These are phyloP conservation scores for Bradypus variegatus DNA, from an alignment of 2,797 vertebrate genomes.

Conservation along the genomic window DNA sequence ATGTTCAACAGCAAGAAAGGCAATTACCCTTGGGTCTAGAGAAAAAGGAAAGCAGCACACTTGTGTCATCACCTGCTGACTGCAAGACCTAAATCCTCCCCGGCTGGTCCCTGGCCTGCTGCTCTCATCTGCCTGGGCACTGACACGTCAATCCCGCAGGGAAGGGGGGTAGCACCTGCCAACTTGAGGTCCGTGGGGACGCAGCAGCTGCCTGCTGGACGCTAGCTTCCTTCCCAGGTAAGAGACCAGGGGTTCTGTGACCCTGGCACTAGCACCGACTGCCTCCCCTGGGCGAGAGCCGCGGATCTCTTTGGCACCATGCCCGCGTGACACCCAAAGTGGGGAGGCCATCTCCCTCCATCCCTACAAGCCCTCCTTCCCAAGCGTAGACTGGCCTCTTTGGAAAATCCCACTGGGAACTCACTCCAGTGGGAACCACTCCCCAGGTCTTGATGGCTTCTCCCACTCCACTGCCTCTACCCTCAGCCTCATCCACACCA, in stretches of 20 bases:
- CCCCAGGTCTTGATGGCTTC: background rate
- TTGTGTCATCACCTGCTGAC: background rate
- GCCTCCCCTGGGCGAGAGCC: background rate
- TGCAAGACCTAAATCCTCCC: background rate
- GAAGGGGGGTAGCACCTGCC: conserved; percentile 30
- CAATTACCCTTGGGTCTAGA: background rate
- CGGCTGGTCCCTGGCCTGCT: background rate
- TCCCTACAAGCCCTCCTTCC: conserved; percentile 10
- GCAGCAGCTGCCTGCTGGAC: background rate
- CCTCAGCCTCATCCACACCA: background rate
- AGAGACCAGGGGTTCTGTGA: background rate
- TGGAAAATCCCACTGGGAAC: background rate
- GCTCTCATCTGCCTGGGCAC: background rate
- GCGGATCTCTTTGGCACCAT: conserved; percentile 41
- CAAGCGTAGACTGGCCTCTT: background rate
- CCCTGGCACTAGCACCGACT: conserved; percentile 27
- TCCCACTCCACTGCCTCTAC: background rate
- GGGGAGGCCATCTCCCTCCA: background rate
- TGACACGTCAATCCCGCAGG: background rate
- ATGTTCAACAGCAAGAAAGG: background rate
- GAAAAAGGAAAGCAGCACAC: background rate
- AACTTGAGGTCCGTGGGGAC: background rate
- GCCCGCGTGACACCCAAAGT: background rate
- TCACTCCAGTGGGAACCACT: background rate
- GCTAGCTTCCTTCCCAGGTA: background rate